Evolutionary conservation across 2,113 vertebrate genomes (phyloP).

Genomic region (Callopanchax toddi): DNA sequence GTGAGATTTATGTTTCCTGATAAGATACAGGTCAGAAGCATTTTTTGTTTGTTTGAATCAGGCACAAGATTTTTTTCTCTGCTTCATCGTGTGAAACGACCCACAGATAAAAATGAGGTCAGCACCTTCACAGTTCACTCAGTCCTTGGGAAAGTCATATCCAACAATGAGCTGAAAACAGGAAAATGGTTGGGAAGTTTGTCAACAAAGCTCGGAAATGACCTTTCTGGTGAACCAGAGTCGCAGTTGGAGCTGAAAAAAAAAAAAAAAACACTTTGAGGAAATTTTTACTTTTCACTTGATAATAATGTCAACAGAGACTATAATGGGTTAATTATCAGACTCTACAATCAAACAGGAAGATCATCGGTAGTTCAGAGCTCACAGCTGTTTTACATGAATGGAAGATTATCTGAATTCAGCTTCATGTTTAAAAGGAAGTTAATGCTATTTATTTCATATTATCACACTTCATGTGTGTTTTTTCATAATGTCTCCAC

Average conservation of each 20-base stretch:
- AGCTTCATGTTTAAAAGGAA: conserved; percentile 38
- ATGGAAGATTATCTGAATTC: conserved; percentile 5
- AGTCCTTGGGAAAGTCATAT: conserved; percentile 50
- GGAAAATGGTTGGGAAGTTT: conserved; percentile 65
- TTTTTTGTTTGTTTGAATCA: not conserved
- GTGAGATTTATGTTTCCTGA: not conserved
- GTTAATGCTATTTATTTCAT: conserved; percentile 39
- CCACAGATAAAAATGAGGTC: conserved; percentile 33
- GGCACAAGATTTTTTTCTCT: conserved; percentile 6
- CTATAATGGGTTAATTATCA: conserved; percentile 8
- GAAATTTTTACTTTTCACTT: conserved; percentile 32
- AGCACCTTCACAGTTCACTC: conserved; percentile 9
- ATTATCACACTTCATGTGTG: conserved; percentile 36
- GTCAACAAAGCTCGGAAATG: conserved; percentile 75
- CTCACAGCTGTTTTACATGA: not conserved
- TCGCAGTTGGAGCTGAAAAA: conserved; percentile 26
- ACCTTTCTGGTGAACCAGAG: conserved; percentile 38
- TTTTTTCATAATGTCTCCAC: conserved; percentile 48
- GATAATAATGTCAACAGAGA: conserved; percentile 25
- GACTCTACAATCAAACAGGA: not conserved
- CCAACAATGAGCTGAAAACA: conserved; percentile 61
- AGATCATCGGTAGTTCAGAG: not conserved
- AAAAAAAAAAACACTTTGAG: conserved; percentile 26
- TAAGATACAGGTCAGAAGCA: not conserved
- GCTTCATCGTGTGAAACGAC: conserved; percentile 33